These are phyloP conservation scores for Andrena hattorfiana DNA, from an alignment of 2,888 invertebrate genomes.

Conservation along the genomic window DNA sequence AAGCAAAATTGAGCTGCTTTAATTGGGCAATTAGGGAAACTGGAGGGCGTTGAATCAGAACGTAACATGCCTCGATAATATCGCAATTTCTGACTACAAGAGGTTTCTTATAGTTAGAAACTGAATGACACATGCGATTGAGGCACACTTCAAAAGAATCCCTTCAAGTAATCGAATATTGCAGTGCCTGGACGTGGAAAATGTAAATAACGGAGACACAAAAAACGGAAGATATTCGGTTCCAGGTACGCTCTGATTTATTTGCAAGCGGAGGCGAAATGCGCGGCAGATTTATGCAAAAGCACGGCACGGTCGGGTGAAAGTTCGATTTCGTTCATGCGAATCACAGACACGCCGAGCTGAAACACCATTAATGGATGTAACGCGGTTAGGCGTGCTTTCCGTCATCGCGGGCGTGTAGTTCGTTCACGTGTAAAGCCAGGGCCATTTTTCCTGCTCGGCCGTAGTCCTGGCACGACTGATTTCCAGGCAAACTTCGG, in stretches of 20 bases:
- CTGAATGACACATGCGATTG: too few species aligned
- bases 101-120: too few species aligned
- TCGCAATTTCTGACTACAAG: too few species aligned
- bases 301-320: not conserved
- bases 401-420: conserved; percentile 23
- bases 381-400: conserved; percentile 36
- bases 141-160: not conserved
- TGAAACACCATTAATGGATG: conserved; percentile 35
- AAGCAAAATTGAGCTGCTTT: too few species aligned
- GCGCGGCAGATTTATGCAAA: conserved; percentile 17
- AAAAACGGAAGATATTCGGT: not conserved
- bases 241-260: not conserved
- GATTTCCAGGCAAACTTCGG: conserved; percentile 22
- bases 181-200: not conserved
- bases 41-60: too few species aligned
- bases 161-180: not conserved
- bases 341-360: conserved; percentile 11
- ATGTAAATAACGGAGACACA: not conserved
- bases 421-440: conserved; percentile 17
- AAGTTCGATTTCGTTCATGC: conserved; percentile 5
- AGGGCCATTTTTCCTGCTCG: not conserved
- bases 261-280: not conserved
- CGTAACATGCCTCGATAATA: too few species aligned
- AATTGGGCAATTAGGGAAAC: too few species aligned
- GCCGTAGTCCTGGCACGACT: conserved; percentile 26